These are phyloP conservation scores for Ranitomeya variabilis DNA, from an alignment of 2,113 vertebrate genomes.

Conservation along the genomic window DNA sequence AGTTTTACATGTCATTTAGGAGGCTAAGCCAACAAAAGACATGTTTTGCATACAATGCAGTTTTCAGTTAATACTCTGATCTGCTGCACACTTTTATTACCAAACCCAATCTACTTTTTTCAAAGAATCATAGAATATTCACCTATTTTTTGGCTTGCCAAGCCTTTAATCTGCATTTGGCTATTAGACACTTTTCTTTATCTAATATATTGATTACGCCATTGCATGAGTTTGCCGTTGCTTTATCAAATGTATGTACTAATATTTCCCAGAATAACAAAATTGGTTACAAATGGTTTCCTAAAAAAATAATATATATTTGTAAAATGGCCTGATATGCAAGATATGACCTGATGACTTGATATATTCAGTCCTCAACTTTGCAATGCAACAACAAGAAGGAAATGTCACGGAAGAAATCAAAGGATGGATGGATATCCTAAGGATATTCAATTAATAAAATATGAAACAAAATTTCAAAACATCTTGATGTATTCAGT, in stretches of 20 bases:
- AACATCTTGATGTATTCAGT: no score
- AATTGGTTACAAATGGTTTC: no score
- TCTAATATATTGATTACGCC: background rate
- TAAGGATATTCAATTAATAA: no score
- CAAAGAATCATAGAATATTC: background rate
- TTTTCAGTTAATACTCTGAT: slow-evolving; percentile 24
- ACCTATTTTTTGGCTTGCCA: background rate
- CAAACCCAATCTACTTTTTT: background rate
- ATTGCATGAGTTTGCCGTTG: background rate
- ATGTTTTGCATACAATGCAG: slow-evolving; percentile 18
- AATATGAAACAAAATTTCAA: no score
- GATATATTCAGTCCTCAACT: no score
- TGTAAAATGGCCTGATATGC: no score
- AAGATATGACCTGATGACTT: no score
- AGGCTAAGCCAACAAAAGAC: slow-evolving; percentile 21
- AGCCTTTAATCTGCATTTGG: background rate
- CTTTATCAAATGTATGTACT: background rate
- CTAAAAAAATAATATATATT: no score
- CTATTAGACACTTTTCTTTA: background rate
- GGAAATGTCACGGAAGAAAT: no score
- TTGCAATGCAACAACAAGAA: no score
- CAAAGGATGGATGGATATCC: no score
- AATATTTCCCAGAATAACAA: background rate
- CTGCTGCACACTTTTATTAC: slow-evolving; percentile 14
- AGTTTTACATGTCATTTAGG: slow-evolving; percentile 11